phyloP scores from a whole-genome alignment of 1,140 invertebrate genomes.

The Heliconius hermathena region DNA sequence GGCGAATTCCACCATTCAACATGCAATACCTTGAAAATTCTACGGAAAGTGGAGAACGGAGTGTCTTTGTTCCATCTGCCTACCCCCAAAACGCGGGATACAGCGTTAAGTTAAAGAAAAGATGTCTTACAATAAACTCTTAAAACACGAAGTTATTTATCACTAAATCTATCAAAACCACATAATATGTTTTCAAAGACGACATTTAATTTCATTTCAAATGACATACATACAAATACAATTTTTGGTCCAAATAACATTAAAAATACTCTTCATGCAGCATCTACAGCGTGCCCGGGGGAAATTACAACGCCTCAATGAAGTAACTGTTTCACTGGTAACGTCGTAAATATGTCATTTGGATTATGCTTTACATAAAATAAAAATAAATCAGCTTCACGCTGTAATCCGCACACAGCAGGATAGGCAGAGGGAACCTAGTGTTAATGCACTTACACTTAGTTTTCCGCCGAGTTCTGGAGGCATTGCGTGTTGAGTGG shows the following conservation, averaged over 20 bases:
- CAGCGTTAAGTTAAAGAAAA: too few species aligned
- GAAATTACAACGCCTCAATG: slow-evolving; percentile 5
- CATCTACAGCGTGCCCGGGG: background rate
- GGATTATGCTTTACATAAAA: background rate
- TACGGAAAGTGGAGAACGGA: too few species aligned
- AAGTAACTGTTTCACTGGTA: slow-evolving; percentile 10
- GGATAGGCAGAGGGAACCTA: too few species aligned
- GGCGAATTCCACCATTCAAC: too few species aligned
- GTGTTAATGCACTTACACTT: too few species aligned
- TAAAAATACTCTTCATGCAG: background rate
- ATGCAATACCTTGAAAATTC: too few species aligned
- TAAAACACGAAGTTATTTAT: background rate
- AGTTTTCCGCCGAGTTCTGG: too few species aligned
- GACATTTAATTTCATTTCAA: background rate
- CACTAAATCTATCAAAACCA: background rate
- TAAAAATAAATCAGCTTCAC: too few species aligned
- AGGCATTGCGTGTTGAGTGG: too few species aligned
- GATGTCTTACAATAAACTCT: too few species aligned
- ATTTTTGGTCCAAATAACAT: background rate
- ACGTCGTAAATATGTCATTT: slow-evolving; percentile 8
- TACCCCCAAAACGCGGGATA: background rate
- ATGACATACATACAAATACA: background rate
- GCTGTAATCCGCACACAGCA: too few species aligned
- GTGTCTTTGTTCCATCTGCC: background rate
- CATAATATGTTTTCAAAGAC: background rate